Percentiles rank a stretch among this genome's conserved stretches.
phyloP scores from a whole-genome alignment of 2,888 invertebrate genomes.

The Archips xylosteana region DNA sequence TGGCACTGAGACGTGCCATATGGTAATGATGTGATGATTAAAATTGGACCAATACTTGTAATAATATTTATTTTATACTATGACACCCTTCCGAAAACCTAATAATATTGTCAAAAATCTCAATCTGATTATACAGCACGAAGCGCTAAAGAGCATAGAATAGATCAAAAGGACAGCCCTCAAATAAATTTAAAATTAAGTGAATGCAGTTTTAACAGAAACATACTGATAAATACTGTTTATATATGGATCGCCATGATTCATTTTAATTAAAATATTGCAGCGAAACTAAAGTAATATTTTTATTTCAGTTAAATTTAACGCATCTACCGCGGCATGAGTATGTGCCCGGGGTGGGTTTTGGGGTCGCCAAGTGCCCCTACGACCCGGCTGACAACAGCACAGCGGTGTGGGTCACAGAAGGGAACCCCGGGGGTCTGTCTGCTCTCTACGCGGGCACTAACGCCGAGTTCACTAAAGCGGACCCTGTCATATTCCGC shows the following conservation, averaged over 20 bases:
- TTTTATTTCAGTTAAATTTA: conserved; percentile 75
- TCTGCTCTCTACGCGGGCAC: conserved; percentile 90
- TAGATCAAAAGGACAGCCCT: too few species aligned
- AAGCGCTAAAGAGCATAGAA: too few species aligned
- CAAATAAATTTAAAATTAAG: too few species aligned
- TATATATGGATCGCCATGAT: background rate
- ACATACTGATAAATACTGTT: too few species aligned
- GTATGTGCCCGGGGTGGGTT: conserved; percentile 87
- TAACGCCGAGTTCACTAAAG: conserved; percentile 89
- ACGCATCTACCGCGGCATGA: conserved; percentile 86
- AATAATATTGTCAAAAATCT: too few species aligned
- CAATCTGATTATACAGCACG: too few species aligned
- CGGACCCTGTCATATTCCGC: conserved; percentile 90
- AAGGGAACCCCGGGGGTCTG: conserved; percentile 88
- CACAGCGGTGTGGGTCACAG: conserved; percentile 90
- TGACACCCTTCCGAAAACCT: too few species aligned
- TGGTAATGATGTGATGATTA: too few species aligned
- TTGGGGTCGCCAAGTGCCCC: conserved; percentile 89
- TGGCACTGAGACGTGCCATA: too few species aligned
- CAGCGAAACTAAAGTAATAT: conserved; percentile 10
- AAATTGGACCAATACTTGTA: too few species aligned
- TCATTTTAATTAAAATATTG: background rate
- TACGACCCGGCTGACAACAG: conserved; percentile 91
- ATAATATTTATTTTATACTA: too few species aligned
- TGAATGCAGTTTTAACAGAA: too few species aligned